Base-by-base conservation (phyloP, 2,888 invertebrate genomes). In the Cosmopolites sordidus region DNA sequence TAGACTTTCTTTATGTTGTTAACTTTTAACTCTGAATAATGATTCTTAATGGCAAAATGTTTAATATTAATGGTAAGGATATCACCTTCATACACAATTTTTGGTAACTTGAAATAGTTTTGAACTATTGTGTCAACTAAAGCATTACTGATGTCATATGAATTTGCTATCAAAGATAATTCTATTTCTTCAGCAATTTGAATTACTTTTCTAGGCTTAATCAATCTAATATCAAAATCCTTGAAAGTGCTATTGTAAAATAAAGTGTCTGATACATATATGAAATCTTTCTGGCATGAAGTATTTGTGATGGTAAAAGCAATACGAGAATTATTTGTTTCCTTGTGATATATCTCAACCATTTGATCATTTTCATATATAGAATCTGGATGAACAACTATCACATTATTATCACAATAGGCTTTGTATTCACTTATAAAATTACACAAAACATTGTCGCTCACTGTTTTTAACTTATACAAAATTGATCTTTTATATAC, bases 101-200 rank as follows among this genome's bases (percentile, higher is more conserved):
- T 83, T 15, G 88, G 87, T 38, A 74, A 73, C 65, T 78, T 79
- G 69, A 90, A 89, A 67, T 85, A 83, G 65, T 82, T 84, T 63
- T 78, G 79, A 33, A 89, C 68, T 43, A 86, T 70, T 46, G 77
- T 72, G 69, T 84, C 84, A 0, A 80, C 69, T 40, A 84, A 42
- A 16, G 62, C 61, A 58, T 67, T 66, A 45, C 43, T 52, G 17
- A 71, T 57, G 52, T 72, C 71, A 66, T 68, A 61, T 75, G 80
- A 79, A 73, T 78, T 68, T 42, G 63, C 67, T 18, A 74, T 61
- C 51, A 71, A 46, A 18, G 69, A 67, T 17, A 75, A 43, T 52
- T 71, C 68, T 8, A 74, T 60, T 61, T 73, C 70, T 16, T 63
- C 58, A 2, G 73, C 71, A 51, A 70, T 60, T 51, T 64, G 61